Percentiles rank a stretch among this genome's conserved stretches.
Evolutionary conservation across 92 coral and sea anemone species (phyloP).

Genomic region (Muricea muricata): DNA sequence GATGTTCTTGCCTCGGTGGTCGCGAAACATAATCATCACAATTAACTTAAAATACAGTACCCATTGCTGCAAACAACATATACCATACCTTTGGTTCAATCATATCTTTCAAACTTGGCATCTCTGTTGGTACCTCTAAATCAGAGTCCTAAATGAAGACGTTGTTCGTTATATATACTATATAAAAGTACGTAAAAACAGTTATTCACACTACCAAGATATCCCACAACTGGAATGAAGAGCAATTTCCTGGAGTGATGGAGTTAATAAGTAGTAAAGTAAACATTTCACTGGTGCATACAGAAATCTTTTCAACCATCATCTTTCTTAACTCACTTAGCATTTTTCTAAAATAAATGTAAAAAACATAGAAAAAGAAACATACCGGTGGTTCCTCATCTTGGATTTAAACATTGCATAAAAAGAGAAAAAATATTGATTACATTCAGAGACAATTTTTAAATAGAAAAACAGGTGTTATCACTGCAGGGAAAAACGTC

Average conservation of each 20-base stretch:
- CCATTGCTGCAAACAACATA: background rate
- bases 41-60: no score
- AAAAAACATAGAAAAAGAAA: slow-evolving; percentile 8
- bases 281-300: no score
- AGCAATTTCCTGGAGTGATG: background rate
- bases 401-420: slow-evolving; percentile 60
- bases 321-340: no score
- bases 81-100: slow-evolving; percentile 82
- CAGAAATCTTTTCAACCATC: no score
- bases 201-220: background rate
- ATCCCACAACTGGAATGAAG: background rate
- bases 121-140: slow-evolving; percentile 84
- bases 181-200: background rate
- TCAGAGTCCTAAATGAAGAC: slow-evolving; percentile 77
- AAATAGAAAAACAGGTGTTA: background rate
- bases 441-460: background rate
- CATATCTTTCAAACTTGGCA: slow-evolving; percentile 84
- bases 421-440: slow-evolving; percentile 48
- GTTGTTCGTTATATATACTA: background rate
- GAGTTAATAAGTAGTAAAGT: no score
- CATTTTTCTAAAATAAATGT: background rate
- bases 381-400: slow-evolving; percentile 98
- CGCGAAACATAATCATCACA: no score
- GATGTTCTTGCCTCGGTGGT: no score
- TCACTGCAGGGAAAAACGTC: background rate